Evolutionary conservation across 2,888 invertebrate genomes (phyloP), one percentile per base, ranked within the genome.

Genomic region (Agrilus biguttatus): DNA sequence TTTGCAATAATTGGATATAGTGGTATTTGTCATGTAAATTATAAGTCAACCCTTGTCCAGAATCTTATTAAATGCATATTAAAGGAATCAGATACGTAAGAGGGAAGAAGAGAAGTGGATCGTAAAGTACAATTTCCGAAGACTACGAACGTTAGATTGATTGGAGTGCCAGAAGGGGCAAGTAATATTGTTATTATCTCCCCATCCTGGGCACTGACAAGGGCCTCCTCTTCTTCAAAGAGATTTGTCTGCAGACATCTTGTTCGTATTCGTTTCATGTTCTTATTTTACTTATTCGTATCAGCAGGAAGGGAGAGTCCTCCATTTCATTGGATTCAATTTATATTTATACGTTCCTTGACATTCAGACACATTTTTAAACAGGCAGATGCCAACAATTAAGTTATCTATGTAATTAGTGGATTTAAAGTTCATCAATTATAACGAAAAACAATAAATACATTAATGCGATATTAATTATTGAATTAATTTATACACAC

Each of bases 151-250:
- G 56, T 49, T 53, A 54, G 53, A 56, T 55, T 57, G 60, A 60
- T 60, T 59, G 59, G 56, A 54, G 57, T 54, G 54, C 55, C 59
- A 60, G 58, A 59, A 59, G 58, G 58, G 56, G 55, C 55, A 56
- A 56, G 58, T 59, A 58, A 57, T 50, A 47, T 53, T 54, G 53
- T 57, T 58, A 59, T 59, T 60, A 58, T 58, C 58, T 59, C 55
- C 57, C 59, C 58, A 58, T 60, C 57, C 55, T 5, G 28, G 55
- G 54, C 50, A 53, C 53, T 58, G 57, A 59, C 57, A 55, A 53
- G 50, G 51, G 55, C 55, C 53, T 56, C 57, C 47, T 55, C 51
- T 49, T 50, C 49, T 51, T 57, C 55, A 57, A 59, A 57, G 56
- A 56, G 55, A 57, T 55, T 56, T 55, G 53, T 53, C 54, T 53